Percentiles rank a stretch among this genome's conserved stretches.
phyloP scores from a whole-genome alignment of 2,888 invertebrate genomes.

The Nysson spinosus region DNA sequence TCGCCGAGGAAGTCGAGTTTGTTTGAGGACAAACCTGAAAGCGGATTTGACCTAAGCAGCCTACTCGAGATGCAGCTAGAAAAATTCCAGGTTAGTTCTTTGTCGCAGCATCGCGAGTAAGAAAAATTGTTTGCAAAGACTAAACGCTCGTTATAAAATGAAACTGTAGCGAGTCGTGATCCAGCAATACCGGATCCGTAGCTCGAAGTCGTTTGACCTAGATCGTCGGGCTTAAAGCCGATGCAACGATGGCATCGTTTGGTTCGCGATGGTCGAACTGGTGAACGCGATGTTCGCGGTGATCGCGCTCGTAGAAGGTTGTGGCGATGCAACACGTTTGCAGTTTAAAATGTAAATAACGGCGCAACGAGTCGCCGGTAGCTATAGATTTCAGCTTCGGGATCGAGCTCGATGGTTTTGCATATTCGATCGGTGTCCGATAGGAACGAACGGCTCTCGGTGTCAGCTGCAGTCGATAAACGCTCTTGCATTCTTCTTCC shows the following conservation, averaged over 20 bases:
- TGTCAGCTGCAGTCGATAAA: conserved; percentile 35
- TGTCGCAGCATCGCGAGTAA: background rate
- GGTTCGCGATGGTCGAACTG: conserved; percentile 7
- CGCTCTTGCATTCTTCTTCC: conserved; percentile 7
- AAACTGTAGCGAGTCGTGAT: conserved; percentile 24
- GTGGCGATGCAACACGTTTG: conserved; percentile 7
- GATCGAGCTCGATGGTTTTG: conserved; percentile 37
- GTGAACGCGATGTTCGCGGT: conserved; percentile 1
- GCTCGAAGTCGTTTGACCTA: conserved; percentile 45
- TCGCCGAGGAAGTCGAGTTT: too few species aligned
- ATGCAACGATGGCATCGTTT: conserved; percentile 10
- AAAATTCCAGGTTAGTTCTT: too few species aligned
- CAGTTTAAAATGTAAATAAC: conserved; percentile 12
- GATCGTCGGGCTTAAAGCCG: conserved; percentile 40
- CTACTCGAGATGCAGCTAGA: too few species aligned
- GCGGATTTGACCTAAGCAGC: too few species aligned
- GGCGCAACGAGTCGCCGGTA: conserved; percentile 17
- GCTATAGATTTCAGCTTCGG: conserved; percentile 30
- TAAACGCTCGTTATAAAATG: conserved; percentile 40
- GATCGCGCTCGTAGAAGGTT: conserved; percentile 5
- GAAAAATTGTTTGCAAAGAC: conserved; percentile 40
- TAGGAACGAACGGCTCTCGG: conserved; percentile 20
- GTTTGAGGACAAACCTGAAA: too few species aligned
- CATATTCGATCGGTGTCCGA: conserved; percentile 39
- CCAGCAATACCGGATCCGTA: conserved; percentile 12